A percentile compares a stretch with the other conserved stretches of the same genome.
Evolutionary conservation across 2,888 invertebrate genomes (phyloP).

Genomic region (Horisme vitalbata): DNA sequence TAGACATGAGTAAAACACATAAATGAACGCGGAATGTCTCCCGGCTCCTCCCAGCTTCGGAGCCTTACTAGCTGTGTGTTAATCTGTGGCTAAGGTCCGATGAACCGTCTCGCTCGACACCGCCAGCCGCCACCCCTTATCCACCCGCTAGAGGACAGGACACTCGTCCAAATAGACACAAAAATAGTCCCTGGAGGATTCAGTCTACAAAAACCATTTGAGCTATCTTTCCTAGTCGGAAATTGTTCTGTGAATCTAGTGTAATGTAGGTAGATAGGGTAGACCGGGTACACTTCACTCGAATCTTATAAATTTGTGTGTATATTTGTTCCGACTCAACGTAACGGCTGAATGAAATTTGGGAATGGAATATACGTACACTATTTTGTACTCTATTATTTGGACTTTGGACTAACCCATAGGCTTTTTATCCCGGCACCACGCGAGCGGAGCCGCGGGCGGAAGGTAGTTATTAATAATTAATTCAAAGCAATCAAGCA

Average conservation of each 20-base stretch:
- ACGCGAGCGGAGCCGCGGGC: no score
- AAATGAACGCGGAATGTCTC: conserved; percentile 50
- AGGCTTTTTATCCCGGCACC: no score
- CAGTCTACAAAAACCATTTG: conserved; percentile 18
- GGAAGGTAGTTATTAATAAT: no score
- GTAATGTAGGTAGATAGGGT: no score
- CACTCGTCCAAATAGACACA: conserved; percentile 36
- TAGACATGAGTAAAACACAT: conserved; percentile 58
- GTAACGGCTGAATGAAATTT: no score
- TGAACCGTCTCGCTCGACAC: conserved; percentile 64
- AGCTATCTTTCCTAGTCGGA: background rate
- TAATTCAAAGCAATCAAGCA: no score
- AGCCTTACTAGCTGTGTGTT: conserved; percentile 17
- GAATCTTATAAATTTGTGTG: no score
- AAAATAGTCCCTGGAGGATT: conserved; percentile 33
- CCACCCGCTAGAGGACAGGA: conserved; percentile 34
- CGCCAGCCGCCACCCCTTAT: conserved; percentile 38
- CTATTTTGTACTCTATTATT: no score
- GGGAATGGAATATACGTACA: no score
- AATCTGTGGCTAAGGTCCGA: conserved; percentile 52
- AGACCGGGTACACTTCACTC: no score
- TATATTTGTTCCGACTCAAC: no score
- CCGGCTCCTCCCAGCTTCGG: conserved; percentile 30
- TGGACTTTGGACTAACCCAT: no score
- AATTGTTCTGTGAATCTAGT: background rate